A percentile compares a stretch with the other conserved stretches of the same genome.
These are phyloP conservation scores for Brachylomia viminalis DNA, from an alignment of 2,888 invertebrate genomes.

Conservation along the genomic window DNA sequence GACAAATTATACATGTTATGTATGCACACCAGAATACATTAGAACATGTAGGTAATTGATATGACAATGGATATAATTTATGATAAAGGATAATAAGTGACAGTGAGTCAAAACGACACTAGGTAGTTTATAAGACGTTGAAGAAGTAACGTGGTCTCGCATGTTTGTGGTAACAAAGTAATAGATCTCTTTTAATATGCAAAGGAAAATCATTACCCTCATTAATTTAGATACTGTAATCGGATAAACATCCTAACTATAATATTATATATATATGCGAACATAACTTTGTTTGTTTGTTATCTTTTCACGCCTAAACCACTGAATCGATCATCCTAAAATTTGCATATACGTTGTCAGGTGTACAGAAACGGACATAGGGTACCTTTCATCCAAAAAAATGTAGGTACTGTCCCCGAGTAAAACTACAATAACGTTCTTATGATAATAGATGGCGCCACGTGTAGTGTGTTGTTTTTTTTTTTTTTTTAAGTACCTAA, in stretches of 20 bases:
- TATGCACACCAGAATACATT: conserved; percentile 15
- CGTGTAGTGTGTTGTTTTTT: no score
- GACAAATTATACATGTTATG: conserved; percentile 1
- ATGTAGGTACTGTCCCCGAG: no score
- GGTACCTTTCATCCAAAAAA: no score
- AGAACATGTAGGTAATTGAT: conserved; percentile 22
- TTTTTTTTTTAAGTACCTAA: no score
- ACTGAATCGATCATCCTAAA: no score
- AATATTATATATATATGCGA: no score
- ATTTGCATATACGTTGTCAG: no score
- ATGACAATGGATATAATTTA: conserved; percentile 18
- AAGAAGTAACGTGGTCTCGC: not conserved
- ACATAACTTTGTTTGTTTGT: no score
- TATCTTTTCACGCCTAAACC: no score
- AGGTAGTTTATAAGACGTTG: not conserved
- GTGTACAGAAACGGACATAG: no score
- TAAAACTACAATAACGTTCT: no score
- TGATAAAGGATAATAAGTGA: not conserved
- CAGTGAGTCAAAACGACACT: conserved; percentile 7
- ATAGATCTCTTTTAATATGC: conserved; percentile 10
- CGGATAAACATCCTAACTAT: conserved; percentile 32
- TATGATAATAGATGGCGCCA: no score
- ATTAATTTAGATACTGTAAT: conserved; percentile 27
- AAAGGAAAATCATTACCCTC: conserved; percentile 5
- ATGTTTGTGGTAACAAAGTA: conserved; percentile 3